Evolutionary conservation across 2,113 vertebrate species (phyloP), one percentile per base, ranked within the genome.

Genomic region (Canis aureus): DNA sequence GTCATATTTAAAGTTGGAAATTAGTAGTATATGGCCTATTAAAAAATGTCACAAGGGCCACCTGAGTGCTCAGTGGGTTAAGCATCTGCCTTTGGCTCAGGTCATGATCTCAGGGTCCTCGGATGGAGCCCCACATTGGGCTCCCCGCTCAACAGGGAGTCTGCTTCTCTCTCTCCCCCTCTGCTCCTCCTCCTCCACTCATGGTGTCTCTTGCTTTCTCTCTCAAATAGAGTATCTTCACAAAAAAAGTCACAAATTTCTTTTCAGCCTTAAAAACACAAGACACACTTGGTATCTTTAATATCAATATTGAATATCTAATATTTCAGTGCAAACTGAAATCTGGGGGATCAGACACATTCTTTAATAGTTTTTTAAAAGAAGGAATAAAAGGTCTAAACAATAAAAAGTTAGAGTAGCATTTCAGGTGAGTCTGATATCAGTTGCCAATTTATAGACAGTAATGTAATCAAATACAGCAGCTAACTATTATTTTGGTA

Each of bases 401-500:
- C 32, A 51, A 89, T 78, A 80, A 69, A 74, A 66, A 38, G 38
- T 79, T 53, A 71, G 1, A 82, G 38, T 19, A 73, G 32, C 62
- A 93, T n/a, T 94, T 81, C 43, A 97, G 69, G 38, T 60, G 27
- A 96, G 43, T 82, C 22, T 92, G 67, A 71, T 62, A 80, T 96
- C 91, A 91, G 87, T 4, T 90, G 60, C 38, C 97, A 85, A 55
- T 82, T 85, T 94, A 23, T 3, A 80, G 73, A 49, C 74, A 69
- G 22, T 89, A 55, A 55, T 64, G 29, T 59, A 80, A 83, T 59
- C n/a, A 57, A 25, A 71, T 10, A 85, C 59, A 49, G 60, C 15
- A 86, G 83, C 67, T 96, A 83, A 94, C 71, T 97, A 71, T 74
- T 98, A 71, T 74, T 98, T 96, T 43, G 82, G 89, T 57, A 95